Evolutionary conservation across 2,113 vertebrate species (phyloP).

Genomic region (Ctenomys sociabilis): DNA sequence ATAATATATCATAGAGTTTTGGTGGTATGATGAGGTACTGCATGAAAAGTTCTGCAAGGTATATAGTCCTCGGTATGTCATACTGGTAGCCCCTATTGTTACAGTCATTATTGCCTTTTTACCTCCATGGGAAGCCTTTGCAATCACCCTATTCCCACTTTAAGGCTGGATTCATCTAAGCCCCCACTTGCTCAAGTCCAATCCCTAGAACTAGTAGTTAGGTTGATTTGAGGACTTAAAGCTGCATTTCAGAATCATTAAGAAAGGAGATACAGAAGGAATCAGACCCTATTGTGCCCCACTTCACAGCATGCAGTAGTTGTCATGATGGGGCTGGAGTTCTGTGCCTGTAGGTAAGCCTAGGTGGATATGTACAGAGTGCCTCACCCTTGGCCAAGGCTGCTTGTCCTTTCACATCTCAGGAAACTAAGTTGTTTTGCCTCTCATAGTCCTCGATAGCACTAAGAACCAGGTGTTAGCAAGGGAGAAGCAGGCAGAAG

Average conservation of each 20-base stretch:
- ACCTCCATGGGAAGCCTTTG: not conserved
- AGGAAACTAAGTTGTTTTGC: not conserved
- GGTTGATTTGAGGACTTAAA: not conserved
- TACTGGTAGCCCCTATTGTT: too few relatives aligned
- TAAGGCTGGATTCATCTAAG: not conserved
- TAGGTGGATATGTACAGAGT: too few relatives aligned
- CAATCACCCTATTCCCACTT: not conserved
- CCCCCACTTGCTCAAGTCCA: not conserved
- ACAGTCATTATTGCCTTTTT: not conserved
- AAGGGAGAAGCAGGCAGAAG: not conserved
- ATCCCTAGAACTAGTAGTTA: not conserved
- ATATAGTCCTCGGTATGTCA: not conserved
- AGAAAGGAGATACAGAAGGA: not conserved
- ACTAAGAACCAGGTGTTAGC: not conserved
- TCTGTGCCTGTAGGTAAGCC: not conserved
- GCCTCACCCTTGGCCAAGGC: not conserved
- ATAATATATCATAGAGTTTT: not conserved
- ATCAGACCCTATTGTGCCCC: not conserved
- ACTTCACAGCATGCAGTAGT: accelerated
- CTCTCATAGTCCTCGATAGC: not conserved
- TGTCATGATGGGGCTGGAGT: not conserved
- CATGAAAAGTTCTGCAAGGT: not conserved
- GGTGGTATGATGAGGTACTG: not conserved
- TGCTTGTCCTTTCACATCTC: not conserved
- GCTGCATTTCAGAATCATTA: not conserved